These are phyloP conservation scores for Merluccius polli DNA, from an alignment of 2,797 vertebrate species.

Conservation along the genomic window DNA sequence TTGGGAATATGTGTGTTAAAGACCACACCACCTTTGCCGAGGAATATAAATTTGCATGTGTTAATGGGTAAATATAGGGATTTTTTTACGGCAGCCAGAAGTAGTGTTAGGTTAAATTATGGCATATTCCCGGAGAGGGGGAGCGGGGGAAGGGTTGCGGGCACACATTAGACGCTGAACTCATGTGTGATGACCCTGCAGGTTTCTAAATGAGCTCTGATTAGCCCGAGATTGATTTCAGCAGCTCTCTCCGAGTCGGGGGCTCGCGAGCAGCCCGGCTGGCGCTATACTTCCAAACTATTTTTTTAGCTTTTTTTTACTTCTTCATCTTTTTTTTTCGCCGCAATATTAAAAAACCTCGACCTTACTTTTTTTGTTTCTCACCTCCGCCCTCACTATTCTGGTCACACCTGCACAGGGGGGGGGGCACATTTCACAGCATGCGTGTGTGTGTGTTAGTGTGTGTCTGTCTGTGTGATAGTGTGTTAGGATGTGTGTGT, in stretches of 20 bases:
- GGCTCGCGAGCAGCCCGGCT: not conserved
- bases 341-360: not conserved
- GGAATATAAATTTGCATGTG: conserved; percentile 50
- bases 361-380: conserved; percentile 1
- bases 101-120: conserved; percentile 55
- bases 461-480: not conserved
- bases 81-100: conserved; percentile 51
- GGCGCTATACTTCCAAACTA: conserved; percentile 35
- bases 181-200: conserved; percentile 68
- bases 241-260: conserved; percentile 35
- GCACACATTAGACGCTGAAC: conserved; percentile 61
- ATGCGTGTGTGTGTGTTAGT: conserved; percentile 26
- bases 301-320: not conserved
- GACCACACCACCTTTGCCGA: conserved; percentile 40
- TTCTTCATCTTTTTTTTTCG: not conserved
- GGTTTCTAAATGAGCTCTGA: conserved; percentile 66
- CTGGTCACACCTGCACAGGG: not conserved
- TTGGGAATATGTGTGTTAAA: conserved; percentile 37
- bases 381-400: not conserved
- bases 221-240: conserved; percentile 60
- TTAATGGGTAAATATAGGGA: conserved; percentile 57
- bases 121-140: conserved; percentile 44
- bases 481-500: conserved; percentile 11
- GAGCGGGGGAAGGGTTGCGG: conserved; percentile 46
- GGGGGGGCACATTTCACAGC: conserved; percentile 30